These are phyloP conservation scores for Dryomyza anilis DNA, from an alignment of 2,888 invertebrate genomes.

Conservation along the genomic window DNA sequence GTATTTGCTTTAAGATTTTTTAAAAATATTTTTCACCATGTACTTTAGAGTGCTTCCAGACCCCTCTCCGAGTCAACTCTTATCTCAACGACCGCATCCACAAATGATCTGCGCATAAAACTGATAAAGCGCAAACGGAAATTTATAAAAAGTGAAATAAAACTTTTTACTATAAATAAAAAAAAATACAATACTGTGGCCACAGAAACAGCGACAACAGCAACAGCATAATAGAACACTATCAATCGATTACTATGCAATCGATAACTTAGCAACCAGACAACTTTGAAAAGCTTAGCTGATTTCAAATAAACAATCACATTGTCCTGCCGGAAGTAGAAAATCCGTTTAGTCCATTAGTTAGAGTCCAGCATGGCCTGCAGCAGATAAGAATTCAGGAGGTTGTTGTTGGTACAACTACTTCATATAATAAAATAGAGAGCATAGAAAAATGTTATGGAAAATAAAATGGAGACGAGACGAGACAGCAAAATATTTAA, in stretches of 20 bases:
- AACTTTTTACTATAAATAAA: not conserved
- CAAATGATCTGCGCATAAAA: not conserved
- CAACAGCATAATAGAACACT: not conserved
- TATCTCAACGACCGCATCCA: too few species aligned
- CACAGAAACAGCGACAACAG: not conserved
- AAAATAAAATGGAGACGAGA: too few species aligned
- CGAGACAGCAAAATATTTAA: not conserved
- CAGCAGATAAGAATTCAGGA: too few species aligned
- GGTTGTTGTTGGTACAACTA: too few species aligned
- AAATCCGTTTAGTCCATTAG: conserved; percentile 15
- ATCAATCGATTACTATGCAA: not conserved
- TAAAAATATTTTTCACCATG: too few species aligned
- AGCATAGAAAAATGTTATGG: too few species aligned
- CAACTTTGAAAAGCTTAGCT: too few species aligned
- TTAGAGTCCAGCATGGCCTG: not conserved
- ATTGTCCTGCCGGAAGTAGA: conserved; percentile 7
- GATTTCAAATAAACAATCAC: not conserved
- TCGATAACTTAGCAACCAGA: not conserved
- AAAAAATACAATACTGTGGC: not conserved
- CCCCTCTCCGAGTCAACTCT: too few species aligned
- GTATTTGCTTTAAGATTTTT: too few species aligned
- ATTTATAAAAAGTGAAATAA: not conserved
- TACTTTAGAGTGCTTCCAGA: too few species aligned
- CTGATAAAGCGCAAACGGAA: not conserved
- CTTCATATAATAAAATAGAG: too few species aligned